Conservation (phyloP, 2,888 invertebrate genomes). For the Cynaeus angustus region DNA sequence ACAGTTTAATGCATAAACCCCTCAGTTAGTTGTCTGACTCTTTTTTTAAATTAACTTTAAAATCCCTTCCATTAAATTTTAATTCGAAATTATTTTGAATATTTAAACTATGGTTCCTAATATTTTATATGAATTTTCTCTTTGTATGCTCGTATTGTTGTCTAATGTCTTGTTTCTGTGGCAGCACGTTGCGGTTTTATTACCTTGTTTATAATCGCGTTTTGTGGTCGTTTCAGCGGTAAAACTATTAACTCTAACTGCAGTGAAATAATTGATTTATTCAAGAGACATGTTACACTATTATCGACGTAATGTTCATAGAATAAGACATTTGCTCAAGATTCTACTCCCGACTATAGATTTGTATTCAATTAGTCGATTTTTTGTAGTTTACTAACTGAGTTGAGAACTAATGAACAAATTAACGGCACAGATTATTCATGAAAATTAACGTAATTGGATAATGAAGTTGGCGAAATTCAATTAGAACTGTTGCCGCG, state of each 20-base stretch:
- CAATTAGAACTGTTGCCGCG: slow-evolving; percentile 60
- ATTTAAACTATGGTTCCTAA: too few relatives aligned
- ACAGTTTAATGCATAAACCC: too few relatives aligned
- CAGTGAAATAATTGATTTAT: slow-evolving; percentile 20
- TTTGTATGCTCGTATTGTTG: too few relatives aligned
- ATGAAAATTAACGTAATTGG: slow-evolving; percentile 62
- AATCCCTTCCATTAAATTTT: too few relatives aligned
- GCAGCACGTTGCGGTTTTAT: slow-evolving; percentile 5
- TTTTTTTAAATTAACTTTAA: too few relatives aligned
- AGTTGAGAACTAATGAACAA: slow-evolving; percentile 59
- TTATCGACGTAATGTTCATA: neutral
- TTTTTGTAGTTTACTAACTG: slow-evolving; percentile 54
- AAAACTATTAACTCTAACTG: slow-evolving; percentile 4
- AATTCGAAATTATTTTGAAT: too few relatives aligned
- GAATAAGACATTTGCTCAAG: slow-evolving; percentile 21
- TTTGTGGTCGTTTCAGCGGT: neutral
- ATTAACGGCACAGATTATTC: slow-evolving; percentile 62
- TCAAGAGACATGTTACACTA: neutral
- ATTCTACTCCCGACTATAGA: slow-evolving; percentile 39
- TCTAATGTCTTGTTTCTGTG: neutral
- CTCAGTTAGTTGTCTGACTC: too few relatives aligned
- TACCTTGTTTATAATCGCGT: neutral
- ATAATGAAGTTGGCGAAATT: slow-evolving; percentile 60
- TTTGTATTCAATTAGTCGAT: slow-evolving; percentile 53
- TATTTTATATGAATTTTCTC: too few relatives aligned